Base-by-base conservation (phyloP, 2,888 invertebrate genomes). In the Deilephila elpenor region DNA sequence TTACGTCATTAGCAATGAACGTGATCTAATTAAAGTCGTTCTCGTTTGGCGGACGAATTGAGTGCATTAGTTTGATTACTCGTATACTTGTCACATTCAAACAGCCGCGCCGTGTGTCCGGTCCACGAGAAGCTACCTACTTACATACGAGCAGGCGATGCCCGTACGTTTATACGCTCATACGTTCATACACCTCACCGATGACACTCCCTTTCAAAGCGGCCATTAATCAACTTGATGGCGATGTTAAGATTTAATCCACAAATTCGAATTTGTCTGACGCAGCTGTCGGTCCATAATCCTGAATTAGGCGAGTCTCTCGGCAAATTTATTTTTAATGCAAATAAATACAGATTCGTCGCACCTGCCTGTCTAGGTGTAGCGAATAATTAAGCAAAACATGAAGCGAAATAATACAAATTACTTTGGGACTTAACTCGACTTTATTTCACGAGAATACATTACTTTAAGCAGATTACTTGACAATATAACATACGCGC, bases 301-400 rank as follows among this genome's bases (percentile, higher is more conserved):
- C 91, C 90, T 85, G 88, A 89, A 90, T 90, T 90, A 90, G 88
- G 89, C 86, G 87, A 89, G 89, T 91, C 90, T 86, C 89, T 84
- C 82, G 84, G 86, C 84, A 87, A 93, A 92, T 92, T 89, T 92
- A 92, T 91, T 93, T 93, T 92, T 92, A 91, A 93, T 93, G 91
- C 92, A 93, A 93, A 93, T 92, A 92, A 93, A 92, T 93, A 93
- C 92, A 92, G 91, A 89, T 90, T 91, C 88, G 89, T 91, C 91
- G 90, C 93, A 93, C 92, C 93, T 92, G 92, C 88, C 88, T 84
- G 89, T 89, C 91, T 90, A 87, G 89, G 85, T 91, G 90, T 89
- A 87, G 86, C 89, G 90, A 88, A 91, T 92, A 92, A 93, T 92
- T 92, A 91, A 91, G 91, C 89, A 84, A 87, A 91, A 90, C 89